Evolutionary conservation across 2,888 invertebrate species (phyloP), one percentile per base, ranked within the genome.

Genomic region (Eristalis arbustorum): DNA sequence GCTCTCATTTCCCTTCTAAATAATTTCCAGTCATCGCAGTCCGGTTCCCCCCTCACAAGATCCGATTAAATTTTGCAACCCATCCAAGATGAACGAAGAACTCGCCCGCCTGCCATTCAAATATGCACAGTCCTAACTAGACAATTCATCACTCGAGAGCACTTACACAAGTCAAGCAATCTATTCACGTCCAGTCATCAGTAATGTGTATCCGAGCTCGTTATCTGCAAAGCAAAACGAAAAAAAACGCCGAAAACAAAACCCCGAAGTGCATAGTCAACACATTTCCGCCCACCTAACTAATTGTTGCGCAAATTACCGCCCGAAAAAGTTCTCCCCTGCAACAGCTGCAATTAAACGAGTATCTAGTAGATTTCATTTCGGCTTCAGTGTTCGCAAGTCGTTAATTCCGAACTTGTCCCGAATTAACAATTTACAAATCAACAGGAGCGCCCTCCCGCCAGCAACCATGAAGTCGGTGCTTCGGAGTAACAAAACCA

Each of bases 381-480:
- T 64, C 25, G 59, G 77, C 64, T 78, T 68, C 77, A 63, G 40
- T 83, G 63, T 61, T 66, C 11, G 68, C 31, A 64, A 63, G 72
- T 83, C 77, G 42, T 73, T 83, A 73, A 73, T 83, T 78, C 77
- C 28, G 56, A 69, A 78, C 56, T 83, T 83, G 67, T 73, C 69
- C 74, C 69, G 71, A 68, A 72, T 77, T 77, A 83, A 77, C 77
- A 74, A 79, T 84, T 84, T 79, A 84, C 84, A 79, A 84, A 84
- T 84, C 84, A 84, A 84, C 84, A 75, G 40, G 69, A 75, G 14
- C 14, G 62, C 1, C 75, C n/a, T n/a, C n/a, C n/a, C n/a, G n/a
- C n/a, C 69, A 56, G 67, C 61, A 57, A 71, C 79, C 78, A 75
- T 75, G 64, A 79, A 79, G 64, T 71, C 69, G 66, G 68, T 67